Percentiles rank a stretch among this genome's conserved stretches.
phyloP scores from a whole-genome alignment of 2,797 vertebrate genomes.

The Rhinatrema bivittatum region DNA sequence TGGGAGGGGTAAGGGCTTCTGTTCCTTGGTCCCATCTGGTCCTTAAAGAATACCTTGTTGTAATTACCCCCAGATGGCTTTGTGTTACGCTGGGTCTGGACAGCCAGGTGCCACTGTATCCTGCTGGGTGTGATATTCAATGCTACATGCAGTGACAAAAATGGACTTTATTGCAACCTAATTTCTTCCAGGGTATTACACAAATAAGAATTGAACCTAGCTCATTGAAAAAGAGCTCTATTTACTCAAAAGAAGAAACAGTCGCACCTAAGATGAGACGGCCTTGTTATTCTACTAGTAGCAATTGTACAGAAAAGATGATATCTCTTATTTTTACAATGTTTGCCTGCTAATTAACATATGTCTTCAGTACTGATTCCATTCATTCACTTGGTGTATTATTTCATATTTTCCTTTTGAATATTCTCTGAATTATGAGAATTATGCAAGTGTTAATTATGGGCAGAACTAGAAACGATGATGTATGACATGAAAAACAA shows the following conservation, averaged over 20 bases:
- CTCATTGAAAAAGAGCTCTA: constrained; percentile 44
- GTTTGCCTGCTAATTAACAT: constrained; percentile 26
- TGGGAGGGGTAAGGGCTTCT: constrained; percentile 74
- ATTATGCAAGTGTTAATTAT: neutral
- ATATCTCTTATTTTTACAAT: constrained; percentile 28
- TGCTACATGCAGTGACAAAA: constrained; percentile 67
- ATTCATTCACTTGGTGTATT: too few species aligned
- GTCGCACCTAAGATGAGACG: constrained; percentile 43
- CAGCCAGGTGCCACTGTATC: constrained; percentile 91
- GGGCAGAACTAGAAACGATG: neutral
- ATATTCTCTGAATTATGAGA: constrained; percentile 2
- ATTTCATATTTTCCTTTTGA: neutral
- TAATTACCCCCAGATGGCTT: constrained; percentile 99
- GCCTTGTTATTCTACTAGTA: constrained; percentile 45
- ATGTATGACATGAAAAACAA: neutral
- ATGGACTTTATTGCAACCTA: constrained; percentile 81
- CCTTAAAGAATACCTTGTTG: constrained; percentile 97
- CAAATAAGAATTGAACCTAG: constrained; percentile 66
- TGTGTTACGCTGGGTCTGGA: constrained; percentile 76
- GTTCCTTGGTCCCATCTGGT: constrained; percentile 91
- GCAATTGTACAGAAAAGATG: constrained; percentile 23
- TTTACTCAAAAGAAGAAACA: constrained; percentile 32
- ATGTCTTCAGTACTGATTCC: constrained; percentile 5
- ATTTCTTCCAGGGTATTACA: constrained; percentile 74
- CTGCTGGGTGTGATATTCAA: constrained; percentile 88